Evolutionary conservation across 1,140 invertebrate genomes (phyloP).

Genomic region (Asbolus verrucosus): DNA sequence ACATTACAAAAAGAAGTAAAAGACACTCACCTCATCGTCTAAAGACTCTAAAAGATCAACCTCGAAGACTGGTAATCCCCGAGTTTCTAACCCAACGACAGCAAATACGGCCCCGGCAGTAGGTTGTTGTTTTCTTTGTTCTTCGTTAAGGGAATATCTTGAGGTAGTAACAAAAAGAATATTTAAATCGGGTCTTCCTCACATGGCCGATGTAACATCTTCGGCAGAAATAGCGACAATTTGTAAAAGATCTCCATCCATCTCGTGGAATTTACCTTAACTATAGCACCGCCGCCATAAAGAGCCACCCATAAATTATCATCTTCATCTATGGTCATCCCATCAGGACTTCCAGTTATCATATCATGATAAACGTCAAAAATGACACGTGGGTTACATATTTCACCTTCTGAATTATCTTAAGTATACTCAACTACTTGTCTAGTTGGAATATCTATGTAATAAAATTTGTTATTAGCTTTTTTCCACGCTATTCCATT

Average conservation of each 20-base stretch:
- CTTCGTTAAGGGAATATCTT: slow-evolving; percentile 64
- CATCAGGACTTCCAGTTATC: slow-evolving; percentile 71
- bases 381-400: slow-evolving; percentile 66
- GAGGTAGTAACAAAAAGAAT: slow-evolving; percentile 83
- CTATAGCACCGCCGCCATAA: slow-evolving; percentile 68
- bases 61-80: slow-evolving; percentile 65
- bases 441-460: slow-evolving; percentile 77
- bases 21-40: background rate
- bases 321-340: slow-evolving; percentile 77
- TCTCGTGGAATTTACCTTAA: slow-evolving; percentile 69
- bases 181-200: slow-evolving; percentile 81
- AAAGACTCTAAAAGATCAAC: slow-evolving; percentile 55
- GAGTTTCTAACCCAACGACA: slow-evolving; percentile 74
- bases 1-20: too few species aligned
- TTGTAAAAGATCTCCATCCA: slow-evolving; percentile 66
- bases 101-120: slow-evolving; percentile 79
- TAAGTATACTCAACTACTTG: slow-evolving; percentile 81
- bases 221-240: slow-evolving; percentile 72
- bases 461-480: slow-evolving; percentile 77
- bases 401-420: slow-evolving; percentile 72
- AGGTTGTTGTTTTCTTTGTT: slow-evolving; percentile 70
- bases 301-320: slow-evolving; percentile 77
- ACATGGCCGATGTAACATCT: slow-evolving; percentile 83
- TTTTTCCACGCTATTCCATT: slow-evolving; percentile 85
- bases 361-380: slow-evolving; percentile 64